phyloP scores from a whole-genome alignment of 1,140 invertebrate species.

The Drosophila grimshawi region DNA sequence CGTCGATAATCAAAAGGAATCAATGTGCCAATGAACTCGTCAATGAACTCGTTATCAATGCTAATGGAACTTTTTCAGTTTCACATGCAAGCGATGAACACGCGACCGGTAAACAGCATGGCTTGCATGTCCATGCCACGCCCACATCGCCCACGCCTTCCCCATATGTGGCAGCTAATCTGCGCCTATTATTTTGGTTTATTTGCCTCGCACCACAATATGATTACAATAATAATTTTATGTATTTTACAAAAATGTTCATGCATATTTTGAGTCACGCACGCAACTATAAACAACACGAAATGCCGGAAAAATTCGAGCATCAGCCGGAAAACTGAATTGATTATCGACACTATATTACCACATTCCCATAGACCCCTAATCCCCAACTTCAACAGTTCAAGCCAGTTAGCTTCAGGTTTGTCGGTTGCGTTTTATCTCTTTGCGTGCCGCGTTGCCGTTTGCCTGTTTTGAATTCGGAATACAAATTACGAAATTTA shows the following conservation, averaged over 20 bases:
- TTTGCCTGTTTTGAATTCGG: slow-evolving; percentile 58
- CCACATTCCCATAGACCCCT: background rate
- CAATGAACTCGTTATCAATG: slow-evolving; percentile 74
- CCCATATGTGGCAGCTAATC: slow-evolving; percentile 37
- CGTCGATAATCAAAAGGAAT: slow-evolving; percentile 53
- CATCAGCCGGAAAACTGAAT: slow-evolving; percentile 73
- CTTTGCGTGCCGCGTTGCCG: slow-evolving; percentile 62
- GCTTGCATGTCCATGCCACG: slow-evolving; percentile 23
- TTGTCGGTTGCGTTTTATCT: slow-evolving; percentile 58
- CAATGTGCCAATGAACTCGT: slow-evolving; percentile 79
- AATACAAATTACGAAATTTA: slow-evolving; percentile 56
- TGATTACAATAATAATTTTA: slow-evolving; percentile 70
- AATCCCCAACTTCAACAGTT: background rate
- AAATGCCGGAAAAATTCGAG: slow-evolving; percentile 34
- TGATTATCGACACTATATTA: slow-evolving; percentile 67
- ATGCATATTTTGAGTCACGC: slow-evolving; percentile 70
- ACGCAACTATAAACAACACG: slow-evolving; percentile 32
- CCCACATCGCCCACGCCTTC: slow-evolving; percentile 5
- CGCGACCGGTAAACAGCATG: slow-evolving; percentile 41
- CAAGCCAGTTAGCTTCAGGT: background rate
- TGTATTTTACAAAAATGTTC: slow-evolving; percentile 46
- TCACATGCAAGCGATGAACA: slow-evolving; percentile 43
- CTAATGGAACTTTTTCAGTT: slow-evolving; percentile 55
- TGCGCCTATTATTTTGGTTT: slow-evolving; percentile 15
- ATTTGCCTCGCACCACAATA: slow-evolving; percentile 39